These are phyloP conservation scores for Microplitis demolitor DNA, from an alignment of 1,140 invertebrate genomes.

Conservation along the genomic window DNA sequence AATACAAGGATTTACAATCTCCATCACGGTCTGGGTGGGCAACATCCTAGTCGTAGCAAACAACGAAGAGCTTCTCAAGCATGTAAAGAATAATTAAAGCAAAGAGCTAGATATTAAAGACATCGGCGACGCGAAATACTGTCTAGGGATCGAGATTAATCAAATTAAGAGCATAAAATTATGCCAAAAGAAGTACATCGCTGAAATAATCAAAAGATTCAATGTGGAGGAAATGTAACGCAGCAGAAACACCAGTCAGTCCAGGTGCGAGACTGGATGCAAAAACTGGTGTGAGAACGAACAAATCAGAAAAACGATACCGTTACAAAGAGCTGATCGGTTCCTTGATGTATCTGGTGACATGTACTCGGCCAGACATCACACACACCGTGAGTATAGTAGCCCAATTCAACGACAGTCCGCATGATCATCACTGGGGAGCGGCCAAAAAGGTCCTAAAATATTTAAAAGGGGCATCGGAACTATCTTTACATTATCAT, in stretches of 20 bases:
- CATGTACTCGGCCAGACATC: constrained; percentile 40
- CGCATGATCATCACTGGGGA: constrained; percentile 29
- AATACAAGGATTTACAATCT: constrained; percentile 13
- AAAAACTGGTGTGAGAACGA: not conserved
- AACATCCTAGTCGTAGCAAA: constrained; percentile 40
- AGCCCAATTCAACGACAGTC: constrained; percentile 35
- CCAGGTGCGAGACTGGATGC: not conserved
- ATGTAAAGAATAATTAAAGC: constrained; percentile 26
- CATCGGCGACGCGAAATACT: constrained; percentile 6
- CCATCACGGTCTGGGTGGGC: constrained; percentile 41
- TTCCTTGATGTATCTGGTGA: constrained; percentile 40
- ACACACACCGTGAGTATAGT: constrained; percentile 35
- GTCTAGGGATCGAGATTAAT: constrained; percentile 18
- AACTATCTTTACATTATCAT: not conserved
- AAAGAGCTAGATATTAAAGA: constrained; percentile 22
- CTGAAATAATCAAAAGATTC: constrained; percentile 13
- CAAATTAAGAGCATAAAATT: not conserved
- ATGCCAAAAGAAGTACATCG: constrained; percentile 14
- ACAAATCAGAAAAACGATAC: constrained; percentile 16
- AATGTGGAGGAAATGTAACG: constrained; percentile 15
- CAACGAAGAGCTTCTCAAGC: constrained; percentile 17
- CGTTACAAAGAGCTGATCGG: constrained; percentile 32
- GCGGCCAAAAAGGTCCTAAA: constrained; percentile 37
- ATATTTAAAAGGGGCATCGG: not conserved
- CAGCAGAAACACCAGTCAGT: not conserved